Evolutionary conservation across 2,113 vertebrate species (phyloP).

Genomic region (Paradoxurus hermaphroditus): DNA sequence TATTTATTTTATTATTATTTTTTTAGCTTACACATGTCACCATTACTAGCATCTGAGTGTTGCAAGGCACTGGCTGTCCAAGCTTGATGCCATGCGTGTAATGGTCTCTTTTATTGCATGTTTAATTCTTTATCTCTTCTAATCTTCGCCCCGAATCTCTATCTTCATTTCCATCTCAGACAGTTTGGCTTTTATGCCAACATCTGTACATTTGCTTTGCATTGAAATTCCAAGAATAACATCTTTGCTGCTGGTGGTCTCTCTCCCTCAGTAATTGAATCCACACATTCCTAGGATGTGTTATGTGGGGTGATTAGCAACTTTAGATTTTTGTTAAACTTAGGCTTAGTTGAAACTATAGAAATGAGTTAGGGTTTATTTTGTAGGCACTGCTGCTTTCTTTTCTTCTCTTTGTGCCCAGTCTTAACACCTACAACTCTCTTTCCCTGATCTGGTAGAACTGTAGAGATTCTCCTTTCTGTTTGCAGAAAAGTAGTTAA

Average conservation of each 20-base stretch:
- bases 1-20: conserved; percentile 41
- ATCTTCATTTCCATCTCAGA: conserved; percentile 69
- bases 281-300: conserved; percentile 31
- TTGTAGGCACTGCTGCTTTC: not conserved
- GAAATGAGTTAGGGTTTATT: conserved; percentile 22
- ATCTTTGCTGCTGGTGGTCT: conserved; percentile 64
- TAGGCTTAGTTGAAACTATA: conserved; percentile 36
- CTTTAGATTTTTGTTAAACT: conserved; percentile 48
- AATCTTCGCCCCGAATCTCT: conserved; percentile 58
- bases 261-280: conserved; percentile 66
- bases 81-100: conserved; percentile 41
- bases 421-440: not conserved
- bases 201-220: conserved; percentile 78
- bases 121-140: conserved; percentile 61
- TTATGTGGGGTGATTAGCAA: conserved; percentile 59
- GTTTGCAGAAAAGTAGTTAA: not conserved
- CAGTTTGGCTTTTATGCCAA: conserved; percentile 68
- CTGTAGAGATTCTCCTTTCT: conserved; percentile 18
- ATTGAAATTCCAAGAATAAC: conserved; percentile 67
- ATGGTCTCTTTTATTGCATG: conserved; percentile 62
- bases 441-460: not conserved
- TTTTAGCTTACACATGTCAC: conserved; percentile 41
- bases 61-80: not conserved
- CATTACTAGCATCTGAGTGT: conserved; percentile 52
- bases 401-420: not conserved